A percentile compares a stretch with the other conserved stretches of the same genome.
These are phyloP conservation scores for Argyresthia goedartella DNA, from an alignment of 2,888 invertebrate species.

Conservation along the genomic window DNA sequence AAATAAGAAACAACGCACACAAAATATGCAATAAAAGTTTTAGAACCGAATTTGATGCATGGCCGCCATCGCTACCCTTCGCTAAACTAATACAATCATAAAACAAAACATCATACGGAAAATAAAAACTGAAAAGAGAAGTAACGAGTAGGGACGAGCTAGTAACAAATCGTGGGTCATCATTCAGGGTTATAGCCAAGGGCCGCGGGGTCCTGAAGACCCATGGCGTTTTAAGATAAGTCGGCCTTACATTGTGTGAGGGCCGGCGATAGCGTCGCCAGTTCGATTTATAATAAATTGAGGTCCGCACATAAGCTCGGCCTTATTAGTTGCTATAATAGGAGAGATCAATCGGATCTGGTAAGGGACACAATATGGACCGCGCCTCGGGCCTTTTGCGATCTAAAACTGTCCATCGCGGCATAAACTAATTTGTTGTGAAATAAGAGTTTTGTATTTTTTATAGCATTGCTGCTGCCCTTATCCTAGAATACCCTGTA, in stretches of 20 bases:
- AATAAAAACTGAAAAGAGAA: constrained; percentile 64
- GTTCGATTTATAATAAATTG: constrained; percentile 58
- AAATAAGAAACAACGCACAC: too few relatives aligned
- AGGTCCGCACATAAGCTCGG: constrained; percentile 28
- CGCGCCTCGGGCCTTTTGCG: neutral
- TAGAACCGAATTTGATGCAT: too few relatives aligned
- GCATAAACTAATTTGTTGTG: too few relatives aligned
- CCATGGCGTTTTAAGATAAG: constrained; percentile 36
- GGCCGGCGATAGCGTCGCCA: constrained; percentile 31
- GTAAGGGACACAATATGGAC: constrained; percentile 4
- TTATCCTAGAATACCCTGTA: too few relatives aligned
- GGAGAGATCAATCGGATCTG: constrained; percentile 4
- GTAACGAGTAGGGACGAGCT: constrained; percentile 49
- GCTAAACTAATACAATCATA: constrained; percentile 30
- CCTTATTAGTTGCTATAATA: constrained; percentile 40
- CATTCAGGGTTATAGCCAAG: constrained; percentile 54
- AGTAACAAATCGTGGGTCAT: constrained; percentile 65
- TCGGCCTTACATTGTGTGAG: constrained; percentile 53
- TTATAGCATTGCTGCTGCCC: too few relatives aligned
- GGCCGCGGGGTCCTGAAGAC: constrained; percentile 13
- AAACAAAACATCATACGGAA: constrained; percentile 63
- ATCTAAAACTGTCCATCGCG: too few relatives aligned
- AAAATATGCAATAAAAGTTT: too few relatives aligned
- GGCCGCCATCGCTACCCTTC: too few relatives aligned
- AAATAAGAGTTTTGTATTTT: too few relatives aligned